These are phyloP conservation scores for Hydrophis major DNA, from an alignment of 2,797 vertebrate genomes.

Conservation along the genomic window DNA sequence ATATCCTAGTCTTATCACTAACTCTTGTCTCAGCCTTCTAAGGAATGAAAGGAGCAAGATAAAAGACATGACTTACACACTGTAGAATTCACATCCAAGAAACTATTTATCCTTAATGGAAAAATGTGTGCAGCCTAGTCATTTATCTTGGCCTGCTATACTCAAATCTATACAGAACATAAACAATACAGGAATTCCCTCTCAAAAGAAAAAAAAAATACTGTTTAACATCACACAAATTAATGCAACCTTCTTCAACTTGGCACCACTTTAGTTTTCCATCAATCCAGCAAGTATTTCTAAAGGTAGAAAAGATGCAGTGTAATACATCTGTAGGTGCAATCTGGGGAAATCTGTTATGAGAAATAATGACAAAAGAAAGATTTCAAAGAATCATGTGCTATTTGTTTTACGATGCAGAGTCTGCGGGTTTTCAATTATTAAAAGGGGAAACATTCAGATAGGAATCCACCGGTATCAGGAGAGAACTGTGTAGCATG, in stretches of 20 bases:
- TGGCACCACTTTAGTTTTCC: neutral
- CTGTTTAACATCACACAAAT: neutral
- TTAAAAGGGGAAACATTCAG: neutral
- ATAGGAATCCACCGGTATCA: neutral
- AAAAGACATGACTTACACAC: neutral
- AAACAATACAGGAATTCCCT: neutral
- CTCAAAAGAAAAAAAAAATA: neutral
- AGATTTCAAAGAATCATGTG: neutral
- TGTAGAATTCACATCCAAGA: neutral
- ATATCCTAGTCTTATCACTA: neutral
- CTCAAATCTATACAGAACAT: neutral
- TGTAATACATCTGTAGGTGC: neutral
- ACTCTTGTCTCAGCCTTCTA: neutral
- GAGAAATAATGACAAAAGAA: neutral
- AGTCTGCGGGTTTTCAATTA: neutral
- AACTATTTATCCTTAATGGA: neutral
- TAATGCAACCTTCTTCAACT: neutral
- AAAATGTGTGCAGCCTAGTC: neutral
- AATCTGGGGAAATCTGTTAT: neutral
- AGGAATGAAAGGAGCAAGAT: neutral
- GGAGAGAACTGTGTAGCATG: neutral
- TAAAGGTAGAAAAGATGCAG: neutral
- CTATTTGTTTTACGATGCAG: accelerated
- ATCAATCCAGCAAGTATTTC: neutral
- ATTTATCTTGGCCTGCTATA: neutral